Percentiles rank a stretch among this genome's conserved stretches.
Conservation (phyloP, 1,140 invertebrate species). For the Cataglyphis hispanica region DNA sequence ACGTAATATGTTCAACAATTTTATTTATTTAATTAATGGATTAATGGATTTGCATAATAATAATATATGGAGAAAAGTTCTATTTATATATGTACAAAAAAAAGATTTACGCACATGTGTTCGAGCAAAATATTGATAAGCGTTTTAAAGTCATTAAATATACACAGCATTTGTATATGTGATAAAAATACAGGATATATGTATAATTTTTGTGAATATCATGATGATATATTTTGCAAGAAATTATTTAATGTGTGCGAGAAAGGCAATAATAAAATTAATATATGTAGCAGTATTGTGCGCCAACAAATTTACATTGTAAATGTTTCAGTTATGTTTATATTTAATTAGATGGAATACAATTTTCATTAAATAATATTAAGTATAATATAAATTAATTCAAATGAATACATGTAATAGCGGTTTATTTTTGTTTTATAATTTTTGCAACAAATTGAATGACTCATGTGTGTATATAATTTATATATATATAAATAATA, state of each 20-base stretch:
- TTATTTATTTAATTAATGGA: background rate
- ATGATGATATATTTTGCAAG: slow-evolving; percentile 6
- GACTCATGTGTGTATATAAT: background rate
- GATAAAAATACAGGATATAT: slow-evolving; percentile 17
- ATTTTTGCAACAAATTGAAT: background rate
- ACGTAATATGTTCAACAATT: background rate
- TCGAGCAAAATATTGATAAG: background rate
- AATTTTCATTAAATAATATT: background rate
- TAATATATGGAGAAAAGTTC: background rate
- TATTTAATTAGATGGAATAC: background rate
- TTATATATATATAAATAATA: background rate
- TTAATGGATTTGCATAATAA: slow-evolving; percentile 26
- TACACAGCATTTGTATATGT: background rate
- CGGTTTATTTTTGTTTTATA: background rate
- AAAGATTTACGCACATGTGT: background rate
- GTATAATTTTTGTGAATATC: slow-evolving; percentile 10
- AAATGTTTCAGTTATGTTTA: slow-evolving; percentile 12
- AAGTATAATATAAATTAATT: background rate
- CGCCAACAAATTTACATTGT: background rate
- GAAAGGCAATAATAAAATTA: background rate
- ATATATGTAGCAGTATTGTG: background rate
- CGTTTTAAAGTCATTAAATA: slow-evolving; percentile 7
- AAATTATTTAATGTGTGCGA: background rate
- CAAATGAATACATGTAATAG: background rate
- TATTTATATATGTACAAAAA: slow-evolving; percentile 20